phyloP scores from a whole-genome alignment of 2,797 vertebrate species.

The Spondyliosoma cantharus region DNA sequence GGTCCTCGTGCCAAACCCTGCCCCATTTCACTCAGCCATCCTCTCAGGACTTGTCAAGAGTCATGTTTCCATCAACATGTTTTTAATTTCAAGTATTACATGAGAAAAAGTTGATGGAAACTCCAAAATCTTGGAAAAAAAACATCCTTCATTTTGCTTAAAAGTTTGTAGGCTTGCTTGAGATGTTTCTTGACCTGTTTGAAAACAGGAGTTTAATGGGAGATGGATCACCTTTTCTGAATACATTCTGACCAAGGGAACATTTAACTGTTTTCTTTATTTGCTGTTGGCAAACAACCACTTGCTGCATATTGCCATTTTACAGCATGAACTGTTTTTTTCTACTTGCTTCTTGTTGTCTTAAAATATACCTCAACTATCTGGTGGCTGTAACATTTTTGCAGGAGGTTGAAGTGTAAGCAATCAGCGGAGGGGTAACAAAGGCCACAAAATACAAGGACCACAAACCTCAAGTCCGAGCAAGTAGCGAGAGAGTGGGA shows the following conservation, averaged over 20 bases:
- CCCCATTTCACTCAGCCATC: neutral
- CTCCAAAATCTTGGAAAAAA: too few relatives aligned
- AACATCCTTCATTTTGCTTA: too few relatives aligned
- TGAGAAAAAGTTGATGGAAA: too few relatives aligned
- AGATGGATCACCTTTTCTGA: too few relatives aligned
- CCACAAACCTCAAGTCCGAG: constrained; percentile 5
- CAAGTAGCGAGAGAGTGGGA: constrained; percentile 14
- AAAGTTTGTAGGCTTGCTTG: too few relatives aligned
- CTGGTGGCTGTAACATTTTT: neutral
- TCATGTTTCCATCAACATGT: too few relatives aligned
- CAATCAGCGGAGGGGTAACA: neutral
- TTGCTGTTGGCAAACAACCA: too few relatives aligned
- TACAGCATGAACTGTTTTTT: neutral
- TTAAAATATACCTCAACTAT: neutral
- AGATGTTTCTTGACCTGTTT: too few relatives aligned
- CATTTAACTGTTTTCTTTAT: too few relatives aligned
- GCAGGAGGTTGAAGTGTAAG: neutral
- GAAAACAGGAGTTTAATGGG: too few relatives aligned
- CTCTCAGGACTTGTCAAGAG: neutral
- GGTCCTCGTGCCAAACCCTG: neutral
- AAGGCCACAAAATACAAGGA: constrained; percentile 1
- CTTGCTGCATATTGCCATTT: neutral
- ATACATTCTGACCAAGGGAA: too few relatives aligned
- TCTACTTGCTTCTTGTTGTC: neutral
- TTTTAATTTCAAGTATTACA: too few relatives aligned